Percentiles rank a stretch among this genome's conserved stretches.
Evolutionary conservation across 2,113 vertebrate species (phyloP).

Genomic region (Geococcyx californianus): DNA sequence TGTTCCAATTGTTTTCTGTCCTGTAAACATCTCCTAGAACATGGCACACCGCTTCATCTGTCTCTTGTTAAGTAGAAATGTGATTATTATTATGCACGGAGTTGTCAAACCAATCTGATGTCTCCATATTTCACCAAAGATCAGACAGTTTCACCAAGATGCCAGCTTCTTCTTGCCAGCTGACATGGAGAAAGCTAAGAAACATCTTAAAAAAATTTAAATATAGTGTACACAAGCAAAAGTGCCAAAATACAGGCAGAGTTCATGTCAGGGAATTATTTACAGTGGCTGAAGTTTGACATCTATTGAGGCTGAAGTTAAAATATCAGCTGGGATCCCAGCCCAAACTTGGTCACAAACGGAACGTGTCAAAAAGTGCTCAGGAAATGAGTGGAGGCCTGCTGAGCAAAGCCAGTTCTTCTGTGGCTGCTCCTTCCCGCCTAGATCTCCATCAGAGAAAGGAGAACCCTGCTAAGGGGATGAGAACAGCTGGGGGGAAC

Average conservation of each 20-base stretch:
- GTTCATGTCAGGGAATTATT: constrained; percentile 39
- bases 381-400: constrained; percentile 61
- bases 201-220: not conserved
- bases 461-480: not conserved
- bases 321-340: constrained; percentile 62
- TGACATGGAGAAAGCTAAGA: not conserved
- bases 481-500: constrained; percentile 1
- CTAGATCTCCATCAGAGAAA: not conserved
- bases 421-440: not conserved
- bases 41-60: constrained; percentile 40
- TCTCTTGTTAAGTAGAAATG: constrained; percentile 24
- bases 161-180: not conserved
- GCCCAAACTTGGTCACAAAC: constrained; percentile 55
- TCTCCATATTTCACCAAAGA: not conserved
- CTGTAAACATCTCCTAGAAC: constrained; percentile 60
- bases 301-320: constrained; percentile 59
- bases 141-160: not conserved
- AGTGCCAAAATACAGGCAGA: constrained; percentile 26
- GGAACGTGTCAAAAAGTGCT: constrained; percentile 32
- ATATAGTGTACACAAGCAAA: not conserved
- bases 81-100: constrained; percentile 1
- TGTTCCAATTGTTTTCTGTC: constrained; percentile 43
- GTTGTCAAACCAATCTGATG: constrained; percentile 17
- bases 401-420: constrained; percentile 40
- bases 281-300: constrained; percentile 56